Evolutionary conservation across 2,888 invertebrate genomes (phyloP).

Genomic region (Drosophila limbata): DNA sequence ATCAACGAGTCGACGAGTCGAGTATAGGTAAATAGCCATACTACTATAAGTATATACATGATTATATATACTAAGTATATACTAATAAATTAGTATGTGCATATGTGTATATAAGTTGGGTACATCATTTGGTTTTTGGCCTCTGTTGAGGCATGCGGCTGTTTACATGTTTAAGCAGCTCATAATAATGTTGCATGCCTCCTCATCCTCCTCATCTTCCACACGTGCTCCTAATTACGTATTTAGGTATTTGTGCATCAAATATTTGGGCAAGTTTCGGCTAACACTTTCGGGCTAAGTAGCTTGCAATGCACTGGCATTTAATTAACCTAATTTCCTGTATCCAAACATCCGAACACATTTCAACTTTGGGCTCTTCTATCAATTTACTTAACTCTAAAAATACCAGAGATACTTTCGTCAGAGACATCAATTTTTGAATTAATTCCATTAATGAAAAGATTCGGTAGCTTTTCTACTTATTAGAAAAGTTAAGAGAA

Average conservation of each 20-base stretch:
- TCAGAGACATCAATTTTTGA: no score
- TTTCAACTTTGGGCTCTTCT: slow-evolving; percentile 2
- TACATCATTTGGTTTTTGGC: slow-evolving; percentile 39
- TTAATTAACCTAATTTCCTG: slow-evolving; percentile 63
- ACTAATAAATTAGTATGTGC: slow-evolving; percentile 7
- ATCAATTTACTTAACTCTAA: not conserved
- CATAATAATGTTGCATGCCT: slow-evolving; percentile 33
- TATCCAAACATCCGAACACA: slow-evolving; percentile 11
- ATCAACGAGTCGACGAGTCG: slow-evolving; percentile 50
- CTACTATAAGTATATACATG: slow-evolving; percentile 22
- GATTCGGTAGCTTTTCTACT: no score
- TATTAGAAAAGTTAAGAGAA: no score
- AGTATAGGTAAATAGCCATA: slow-evolving; percentile 25
- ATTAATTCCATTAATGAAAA: no score
- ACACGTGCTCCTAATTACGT: slow-evolving; percentile 45
- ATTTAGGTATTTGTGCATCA: slow-evolving; percentile 74
- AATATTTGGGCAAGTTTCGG: slow-evolving; percentile 42
- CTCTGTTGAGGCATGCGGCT: slow-evolving; percentile 24
- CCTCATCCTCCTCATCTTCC: not conserved
- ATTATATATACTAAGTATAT: slow-evolving; percentile 14
- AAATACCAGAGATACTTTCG: not conserved
- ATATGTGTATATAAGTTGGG: slow-evolving; percentile 15
- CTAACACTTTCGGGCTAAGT: slow-evolving; percentile 32
- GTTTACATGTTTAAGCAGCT: slow-evolving; percentile 59
- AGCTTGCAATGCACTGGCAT: slow-evolving; percentile 40